Conservation (phyloP, 2,888 invertebrate species). For the Tryphoninae sp. region DNA sequence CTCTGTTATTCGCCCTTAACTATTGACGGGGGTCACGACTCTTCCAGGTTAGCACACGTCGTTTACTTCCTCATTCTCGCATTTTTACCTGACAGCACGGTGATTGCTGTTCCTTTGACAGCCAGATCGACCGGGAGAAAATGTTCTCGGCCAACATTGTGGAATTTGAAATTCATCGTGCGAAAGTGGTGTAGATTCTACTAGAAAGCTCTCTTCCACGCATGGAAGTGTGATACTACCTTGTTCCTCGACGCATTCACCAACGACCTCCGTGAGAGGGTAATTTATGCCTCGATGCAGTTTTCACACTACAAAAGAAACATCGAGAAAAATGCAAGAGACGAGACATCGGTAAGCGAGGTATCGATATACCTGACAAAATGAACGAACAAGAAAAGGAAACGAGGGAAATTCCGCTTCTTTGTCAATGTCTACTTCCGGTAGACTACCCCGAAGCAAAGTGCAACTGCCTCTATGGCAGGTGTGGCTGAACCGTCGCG, state of each 20-base stretch:
- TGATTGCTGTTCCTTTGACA: no score
- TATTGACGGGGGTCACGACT: no score
- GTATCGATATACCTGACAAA: constrained; percentile 7
- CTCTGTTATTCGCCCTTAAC: no score
- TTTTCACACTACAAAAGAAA: constrained; percentile 1
- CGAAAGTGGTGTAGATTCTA: no score
- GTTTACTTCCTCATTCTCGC: no score
- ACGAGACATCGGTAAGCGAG: neutral
- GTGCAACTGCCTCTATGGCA: constrained; percentile 38
- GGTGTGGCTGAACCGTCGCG: constrained; percentile 15
- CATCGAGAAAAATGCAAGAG: neutral
- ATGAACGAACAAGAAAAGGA: constrained; percentile 6
- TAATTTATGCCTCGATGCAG: constrained; percentile 22
- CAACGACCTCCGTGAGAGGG: neutral
- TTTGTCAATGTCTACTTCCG: constrained; percentile 61
- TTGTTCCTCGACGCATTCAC: neutral
- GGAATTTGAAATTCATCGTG: no score
- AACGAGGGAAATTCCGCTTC: constrained; percentile 34
- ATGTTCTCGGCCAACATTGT: no score
- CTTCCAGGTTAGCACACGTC: no score
- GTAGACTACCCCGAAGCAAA: constrained; percentile 39
- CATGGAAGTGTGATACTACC: neutral
- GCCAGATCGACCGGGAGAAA: no score
- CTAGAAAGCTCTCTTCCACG: neutral
- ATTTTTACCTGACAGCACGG: no score